Percentiles rank a stretch among this genome's conserved stretches.
phyloP scores from a whole-genome alignment of 2,113 vertebrate genomes.

The Hydrolagus affinis region DNA sequence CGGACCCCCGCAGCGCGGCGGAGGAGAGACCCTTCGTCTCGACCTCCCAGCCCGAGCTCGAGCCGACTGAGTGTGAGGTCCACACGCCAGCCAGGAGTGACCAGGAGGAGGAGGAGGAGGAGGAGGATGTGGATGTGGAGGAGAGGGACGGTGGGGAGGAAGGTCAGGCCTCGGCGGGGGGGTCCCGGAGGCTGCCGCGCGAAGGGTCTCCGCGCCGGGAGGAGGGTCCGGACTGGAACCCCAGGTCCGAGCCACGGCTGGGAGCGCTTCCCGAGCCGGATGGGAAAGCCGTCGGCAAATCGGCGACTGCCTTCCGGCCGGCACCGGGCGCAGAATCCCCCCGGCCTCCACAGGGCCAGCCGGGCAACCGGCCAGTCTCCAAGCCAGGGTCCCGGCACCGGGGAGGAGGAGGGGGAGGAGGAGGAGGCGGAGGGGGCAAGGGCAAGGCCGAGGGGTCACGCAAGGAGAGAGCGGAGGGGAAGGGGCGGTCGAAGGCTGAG shows the following conservation, averaged over 20 bases:
- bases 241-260: slow-evolving; percentile 37
- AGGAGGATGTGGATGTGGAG: not conserved
- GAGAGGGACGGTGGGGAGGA: not conserved
- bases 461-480: not conserved
- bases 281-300: slow-evolving; percentile 26
- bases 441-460: not conserved
- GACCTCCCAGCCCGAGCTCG: not conserved
- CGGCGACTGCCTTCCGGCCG: no score
- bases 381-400: not conserved
- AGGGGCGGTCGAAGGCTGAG: not conserved
- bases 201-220: slow-evolving; percentile 35
- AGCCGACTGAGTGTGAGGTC: not conserved
- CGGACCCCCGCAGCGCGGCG: not conserved
- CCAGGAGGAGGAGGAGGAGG: not conserved
- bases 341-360: not conserved
- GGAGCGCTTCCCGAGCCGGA: slow-evolving; percentile 38
- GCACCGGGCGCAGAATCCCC: no score
- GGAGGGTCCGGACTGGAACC: slow-evolving; percentile 49
- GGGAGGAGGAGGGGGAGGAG: not conserved
- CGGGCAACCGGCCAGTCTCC: not conserved
- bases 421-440: no score
- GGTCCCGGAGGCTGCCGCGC: not conserved
- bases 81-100: not conserved
- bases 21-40: not conserved
- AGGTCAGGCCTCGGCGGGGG: not conserved